Percentiles rank a stretch among this genome's conserved stretches.
Evolutionary conservation across 2,888 invertebrate species (phyloP).

Genomic region (Pterostichus madidus): DNA sequence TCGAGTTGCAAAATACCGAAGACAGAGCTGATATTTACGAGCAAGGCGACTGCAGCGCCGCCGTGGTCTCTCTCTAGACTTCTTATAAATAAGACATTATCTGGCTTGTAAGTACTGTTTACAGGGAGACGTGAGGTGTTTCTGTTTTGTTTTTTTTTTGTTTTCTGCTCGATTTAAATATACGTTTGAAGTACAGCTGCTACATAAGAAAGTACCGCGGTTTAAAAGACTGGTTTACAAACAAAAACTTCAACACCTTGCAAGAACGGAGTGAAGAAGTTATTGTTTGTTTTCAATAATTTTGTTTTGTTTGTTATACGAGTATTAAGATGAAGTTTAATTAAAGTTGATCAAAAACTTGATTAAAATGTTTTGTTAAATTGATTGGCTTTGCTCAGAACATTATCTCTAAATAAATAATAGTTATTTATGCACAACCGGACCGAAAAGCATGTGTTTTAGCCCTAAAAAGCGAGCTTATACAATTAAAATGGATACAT

Average conservation of each 20-base stretch:
- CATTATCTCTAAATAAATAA: too few species aligned
- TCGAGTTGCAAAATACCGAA: constrained; percentile 57
- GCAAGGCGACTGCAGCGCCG: constrained; percentile 42
- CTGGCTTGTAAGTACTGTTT: constrained; percentile 74
- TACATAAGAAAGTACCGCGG: constrained; percentile 48
- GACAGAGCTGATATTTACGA: constrained; percentile 38
- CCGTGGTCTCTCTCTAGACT: constrained; percentile 70
- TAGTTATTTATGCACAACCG: too few species aligned
- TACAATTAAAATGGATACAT: too few species aligned
- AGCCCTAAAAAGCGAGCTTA: too few species aligned
- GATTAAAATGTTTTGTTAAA: not conserved
- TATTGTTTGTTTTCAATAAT: not conserved
- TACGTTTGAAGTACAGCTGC: constrained; percentile 66
- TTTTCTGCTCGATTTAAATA: constrained; percentile 67
- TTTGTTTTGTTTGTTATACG: constrained; percentile 1
- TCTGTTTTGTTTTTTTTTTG: constrained; percentile 72
- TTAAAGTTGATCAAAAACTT: not conserved
- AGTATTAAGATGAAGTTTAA: not conserved
- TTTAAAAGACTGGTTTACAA: constrained; percentile 25
- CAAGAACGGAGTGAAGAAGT: not conserved
- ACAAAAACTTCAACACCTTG: constrained; percentile 43
- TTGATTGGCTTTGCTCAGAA: not conserved
- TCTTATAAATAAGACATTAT: constrained; percentile 76
- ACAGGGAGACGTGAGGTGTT: constrained; percentile 75
- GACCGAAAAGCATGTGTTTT: too few species aligned